Percentiles rank a stretch among this genome's conserved stretches.
These are phyloP conservation scores for Cyclophora albipunctata DNA, from an alignment of 2,888 invertebrate genomes.

Conservation along the genomic window DNA sequence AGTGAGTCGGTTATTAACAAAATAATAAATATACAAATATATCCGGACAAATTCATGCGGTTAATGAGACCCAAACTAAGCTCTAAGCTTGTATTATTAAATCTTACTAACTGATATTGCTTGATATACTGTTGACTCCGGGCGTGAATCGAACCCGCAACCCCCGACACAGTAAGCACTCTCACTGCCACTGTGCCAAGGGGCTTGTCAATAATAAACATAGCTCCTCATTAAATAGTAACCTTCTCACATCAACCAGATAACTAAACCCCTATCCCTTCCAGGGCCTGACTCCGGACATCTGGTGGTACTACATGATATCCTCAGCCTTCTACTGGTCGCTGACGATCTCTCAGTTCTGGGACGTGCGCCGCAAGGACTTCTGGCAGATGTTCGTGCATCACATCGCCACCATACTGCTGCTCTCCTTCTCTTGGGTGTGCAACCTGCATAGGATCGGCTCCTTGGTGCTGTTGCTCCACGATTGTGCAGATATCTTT, in stretches of 20 bases:
- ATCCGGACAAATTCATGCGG: too few relatives aligned
- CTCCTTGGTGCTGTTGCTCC: constrained; percentile 88
- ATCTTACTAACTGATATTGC: too few relatives aligned
- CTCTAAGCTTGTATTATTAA: too few relatives aligned
- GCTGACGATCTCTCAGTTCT: constrained; percentile 90
- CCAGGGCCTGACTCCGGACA: constrained; percentile 84
- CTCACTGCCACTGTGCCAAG: too few relatives aligned
- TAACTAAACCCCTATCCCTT: constrained; percentile 12
- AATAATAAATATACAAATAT: constrained; percentile 8
- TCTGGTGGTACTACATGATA: constrained; percentile 98
- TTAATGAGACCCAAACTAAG: too few relatives aligned
- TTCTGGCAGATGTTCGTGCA: constrained; percentile 98
- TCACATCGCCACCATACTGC: constrained; percentile 90
- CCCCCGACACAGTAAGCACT: too few relatives aligned
- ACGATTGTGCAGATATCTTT: constrained; percentile 92
- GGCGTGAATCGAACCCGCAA: too few relatives aligned
- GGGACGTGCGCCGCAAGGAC: constrained; percentile 91
- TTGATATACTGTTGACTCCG: too few relatives aligned
- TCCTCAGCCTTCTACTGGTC: constrained; percentile 96
- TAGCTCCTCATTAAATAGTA: too few relatives aligned
- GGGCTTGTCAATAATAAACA: too few relatives aligned
- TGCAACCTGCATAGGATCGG: constrained; percentile 94
- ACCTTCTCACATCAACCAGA: too few relatives aligned
- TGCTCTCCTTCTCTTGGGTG: constrained; percentile 94
- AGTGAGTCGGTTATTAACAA: not conserved